Evolutionary conservation across 1,140 invertebrate genomes (phyloP), one percentile per base, ranked within the genome.

Genomic region (Lepidurus packardi): DNA sequence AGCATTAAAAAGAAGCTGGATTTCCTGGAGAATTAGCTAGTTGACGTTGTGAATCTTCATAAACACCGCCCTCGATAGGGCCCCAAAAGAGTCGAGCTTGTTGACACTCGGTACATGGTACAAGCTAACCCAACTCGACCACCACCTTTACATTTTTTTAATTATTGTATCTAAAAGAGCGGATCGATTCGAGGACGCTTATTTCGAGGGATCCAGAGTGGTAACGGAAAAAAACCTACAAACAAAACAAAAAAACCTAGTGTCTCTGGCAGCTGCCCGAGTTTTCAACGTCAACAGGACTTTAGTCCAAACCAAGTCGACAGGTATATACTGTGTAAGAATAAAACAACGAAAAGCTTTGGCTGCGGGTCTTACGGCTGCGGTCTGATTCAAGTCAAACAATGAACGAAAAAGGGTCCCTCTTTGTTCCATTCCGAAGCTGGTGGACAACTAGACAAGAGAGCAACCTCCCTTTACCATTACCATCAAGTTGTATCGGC

Each of bases 371-470:
- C 34, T 34, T 34, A 34, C 34, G 34, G 34, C 34, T 34, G 53
- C 53, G 53, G 53, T 65, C 13, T 65, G 53, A 65, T n/a, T 65
- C 53, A 65, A 65, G 53, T 65, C 21, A 21, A 65, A 65, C 53
- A 65, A 65, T 65, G 53, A 65, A 13, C 53, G n/a, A 21, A 65
- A 65, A 65, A 65, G 53, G 53, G 16, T 65, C 53, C 6, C 6
- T 21, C 13, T 65, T 65, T 65, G 53, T 65, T 65, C 53, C 53
- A 65, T 65, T 65, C 53, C 53, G 53, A 65, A 65, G 53, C 53
- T 65, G 16, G 53, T 7, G 53, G 53, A 65, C 53, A 65, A 65
- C 16, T 65, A 65, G 53, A 65, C 53, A 65, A 65, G 53, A 65
- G 53, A 65, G 13, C 53, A 65, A 21, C 53, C 21, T n/a, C 53